Evolutionary conservation across 2,888 invertebrate species (phyloP).

Genomic region (Galeruca laticollis): DNA sequence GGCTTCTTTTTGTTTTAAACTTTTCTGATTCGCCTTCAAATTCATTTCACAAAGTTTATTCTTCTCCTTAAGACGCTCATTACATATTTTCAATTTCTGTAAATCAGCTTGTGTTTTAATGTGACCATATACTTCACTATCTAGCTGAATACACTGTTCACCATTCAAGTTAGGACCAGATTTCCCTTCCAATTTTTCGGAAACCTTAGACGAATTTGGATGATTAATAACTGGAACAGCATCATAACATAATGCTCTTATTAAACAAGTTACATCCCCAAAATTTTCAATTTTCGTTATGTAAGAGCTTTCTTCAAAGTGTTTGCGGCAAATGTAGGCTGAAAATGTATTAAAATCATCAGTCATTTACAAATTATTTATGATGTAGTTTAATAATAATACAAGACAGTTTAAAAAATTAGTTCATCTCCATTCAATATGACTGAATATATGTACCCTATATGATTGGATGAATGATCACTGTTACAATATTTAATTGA

Average conservation of each 20-base stretch:
- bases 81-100: conserved; percentile 2
- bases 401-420: no score
- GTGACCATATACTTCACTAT: conserved; percentile 11
- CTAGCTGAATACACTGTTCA: not conserved
- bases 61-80: conserved; percentile 6
- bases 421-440: no score
- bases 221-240: conserved; percentile 22
- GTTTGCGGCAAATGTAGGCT: conserved; percentile 18
- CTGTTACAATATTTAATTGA: no score
- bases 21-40: conserved; percentile 19
- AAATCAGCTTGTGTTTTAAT: conserved; percentile 13
- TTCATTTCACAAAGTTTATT: not conserved
- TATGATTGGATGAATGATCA: no score
- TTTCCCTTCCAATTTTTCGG: not conserved
- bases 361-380: not conserved
- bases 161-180: not conserved
- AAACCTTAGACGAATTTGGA: not conserved
- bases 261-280: conserved; percentile 14
- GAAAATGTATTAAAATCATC: conserved; percentile 6
- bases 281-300: conserved; percentile 16
- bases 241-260: conserved; percentile 7
- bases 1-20: conserved; percentile 15
- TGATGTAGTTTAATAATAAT: no score
- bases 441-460: no score
- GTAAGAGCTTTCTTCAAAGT: conserved; percentile 25